phyloP scores from a whole-genome alignment of 2,113 vertebrate genomes.

The Phrynosoma platyrhinos region DNA sequence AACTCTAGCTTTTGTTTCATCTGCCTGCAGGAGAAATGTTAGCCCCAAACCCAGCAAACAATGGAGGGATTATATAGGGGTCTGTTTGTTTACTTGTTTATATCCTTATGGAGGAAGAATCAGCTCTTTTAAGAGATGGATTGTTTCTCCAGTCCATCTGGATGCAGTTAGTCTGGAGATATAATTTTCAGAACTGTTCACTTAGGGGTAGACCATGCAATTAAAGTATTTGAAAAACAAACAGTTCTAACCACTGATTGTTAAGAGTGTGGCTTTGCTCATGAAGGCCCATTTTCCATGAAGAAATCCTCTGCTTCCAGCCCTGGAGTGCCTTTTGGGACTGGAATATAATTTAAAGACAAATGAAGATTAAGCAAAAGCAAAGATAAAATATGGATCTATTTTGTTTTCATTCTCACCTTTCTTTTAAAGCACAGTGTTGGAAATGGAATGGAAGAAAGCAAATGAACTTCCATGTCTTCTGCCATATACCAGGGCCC shows the following conservation, averaged over 20 bases:
- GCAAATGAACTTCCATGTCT: not conserved
- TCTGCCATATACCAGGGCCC: not conserved
- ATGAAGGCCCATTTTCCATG: conserved; percentile 77
- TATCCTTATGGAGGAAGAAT: conserved; percentile 30
- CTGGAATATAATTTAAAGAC: conserved; percentile 65
- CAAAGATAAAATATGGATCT: conserved; percentile 47
- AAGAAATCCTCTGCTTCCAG: conserved; percentile 55
- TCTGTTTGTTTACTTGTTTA: conserved; percentile 26
- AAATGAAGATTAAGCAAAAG: conserved; percentile 47
- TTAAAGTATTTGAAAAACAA: conserved; percentile 87
- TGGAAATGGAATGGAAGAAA: not conserved
- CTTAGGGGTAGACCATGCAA: conserved; percentile 83
- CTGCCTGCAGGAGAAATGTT: conserved; percentile 73
- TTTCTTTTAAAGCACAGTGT: not conserved
- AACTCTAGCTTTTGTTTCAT: conserved; percentile 60
- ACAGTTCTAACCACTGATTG: conserved; percentile 78
- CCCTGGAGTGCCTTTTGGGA: conserved; percentile 56
- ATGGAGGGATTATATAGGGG: conserved; percentile 50
- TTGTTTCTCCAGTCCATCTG: conserved; percentile 77
- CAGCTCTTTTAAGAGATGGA: conserved; percentile 67
- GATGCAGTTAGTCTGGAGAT: conserved; percentile 80
- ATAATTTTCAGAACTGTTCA: conserved; percentile 80
- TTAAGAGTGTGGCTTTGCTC: conserved; percentile 72
- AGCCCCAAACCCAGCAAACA: conserved; percentile 76
- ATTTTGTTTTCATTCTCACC: conserved; percentile 46